Evolutionary conservation across 2,888 invertebrate genomes (phyloP).

Genomic region (Dryadula phaetusa): DNA sequence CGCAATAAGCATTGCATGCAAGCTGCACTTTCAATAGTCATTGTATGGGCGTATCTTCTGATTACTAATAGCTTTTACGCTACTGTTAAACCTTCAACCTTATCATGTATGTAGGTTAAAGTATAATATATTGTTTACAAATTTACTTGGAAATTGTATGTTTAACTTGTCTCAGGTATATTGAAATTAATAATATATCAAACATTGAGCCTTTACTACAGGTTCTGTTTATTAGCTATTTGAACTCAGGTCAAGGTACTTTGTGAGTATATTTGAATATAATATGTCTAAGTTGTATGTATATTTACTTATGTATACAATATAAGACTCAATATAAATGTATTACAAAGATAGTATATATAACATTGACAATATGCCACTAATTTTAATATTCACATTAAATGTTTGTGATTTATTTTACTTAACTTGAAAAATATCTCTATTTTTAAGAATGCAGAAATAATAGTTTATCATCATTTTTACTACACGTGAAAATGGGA

Average conservation of each 20-base stretch:
- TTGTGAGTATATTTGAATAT: conserved; percentile 14
- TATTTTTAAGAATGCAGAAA: no score
- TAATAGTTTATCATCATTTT: no score
- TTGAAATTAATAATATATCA: conserved; percentile 1
- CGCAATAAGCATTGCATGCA: conserved; percentile 49
- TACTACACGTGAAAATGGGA: no score
- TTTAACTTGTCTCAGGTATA: neutral
- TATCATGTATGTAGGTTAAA: conserved; percentile 6
- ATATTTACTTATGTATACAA: neutral
- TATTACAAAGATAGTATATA: no score
- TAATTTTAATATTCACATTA: no score
- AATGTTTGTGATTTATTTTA: no score
- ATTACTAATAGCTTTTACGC: conserved; percentile 28
- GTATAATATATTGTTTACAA: neutral
- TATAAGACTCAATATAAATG: no score
- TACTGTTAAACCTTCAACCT: conserved; percentile 15
- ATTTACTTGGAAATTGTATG: neutral
- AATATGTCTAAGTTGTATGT: neutral
- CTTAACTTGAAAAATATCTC: no score
- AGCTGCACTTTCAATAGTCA: conserved; percentile 50
- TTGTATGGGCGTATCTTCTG: conserved; percentile 33
- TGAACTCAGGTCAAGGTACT: conserved; percentile 30
- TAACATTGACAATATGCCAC: no score
- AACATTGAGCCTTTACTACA: neutral
- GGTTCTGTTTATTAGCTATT: conserved; percentile 20